phyloP scores from a whole-genome alignment of 2,113 vertebrate genomes.

The Chitala chitala region DNA sequence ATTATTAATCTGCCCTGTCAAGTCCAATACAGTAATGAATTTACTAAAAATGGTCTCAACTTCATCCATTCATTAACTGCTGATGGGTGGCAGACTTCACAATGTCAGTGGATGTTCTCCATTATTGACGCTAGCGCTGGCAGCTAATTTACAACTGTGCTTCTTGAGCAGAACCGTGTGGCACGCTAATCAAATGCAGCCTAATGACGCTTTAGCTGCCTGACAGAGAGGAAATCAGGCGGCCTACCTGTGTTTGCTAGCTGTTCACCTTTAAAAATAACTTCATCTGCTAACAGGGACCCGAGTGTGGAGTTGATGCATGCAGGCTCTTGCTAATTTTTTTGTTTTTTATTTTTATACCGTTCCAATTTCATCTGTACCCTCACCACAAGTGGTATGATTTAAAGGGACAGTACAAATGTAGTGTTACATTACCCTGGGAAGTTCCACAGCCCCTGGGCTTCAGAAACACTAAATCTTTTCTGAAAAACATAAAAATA shows the following conservation, averaged over 20 bases:
- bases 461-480: background rate
- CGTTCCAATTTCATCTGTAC: too few species aligned
- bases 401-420: too few species aligned
- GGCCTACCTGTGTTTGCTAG: slow-evolving; percentile 24
- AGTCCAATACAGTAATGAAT: slow-evolving; percentile 74
- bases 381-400: too few species aligned
- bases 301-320: background rate
- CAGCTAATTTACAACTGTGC: slow-evolving; percentile 53
- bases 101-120: slow-evolving; percentile 65
- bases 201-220: slow-evolving; percentile 42
- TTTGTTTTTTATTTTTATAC: too few species aligned
- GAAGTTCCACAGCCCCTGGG: background rate
- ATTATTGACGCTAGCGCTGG: slow-evolving; percentile 56
- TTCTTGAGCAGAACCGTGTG: slow-evolving; percentile 32
- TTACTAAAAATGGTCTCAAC: slow-evolving; percentile 69
- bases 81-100: slow-evolving; percentile 71
- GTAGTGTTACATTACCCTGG: too few species aligned
- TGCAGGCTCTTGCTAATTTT: too few species aligned
- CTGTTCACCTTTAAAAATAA: slow-evolving; percentile 15
- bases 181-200: slow-evolving; percentile 47
- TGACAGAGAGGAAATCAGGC: slow-evolving; percentile 34
- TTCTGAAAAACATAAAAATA: background rate
- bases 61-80: slow-evolving; percentile 76
- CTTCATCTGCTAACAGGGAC: background rate
- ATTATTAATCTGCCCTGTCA: slow-evolving; percentile 74